phyloP scores from a whole-genome alignment of 2,888 invertebrate species.

The Gonocerus acuteangulatus region DNA sequence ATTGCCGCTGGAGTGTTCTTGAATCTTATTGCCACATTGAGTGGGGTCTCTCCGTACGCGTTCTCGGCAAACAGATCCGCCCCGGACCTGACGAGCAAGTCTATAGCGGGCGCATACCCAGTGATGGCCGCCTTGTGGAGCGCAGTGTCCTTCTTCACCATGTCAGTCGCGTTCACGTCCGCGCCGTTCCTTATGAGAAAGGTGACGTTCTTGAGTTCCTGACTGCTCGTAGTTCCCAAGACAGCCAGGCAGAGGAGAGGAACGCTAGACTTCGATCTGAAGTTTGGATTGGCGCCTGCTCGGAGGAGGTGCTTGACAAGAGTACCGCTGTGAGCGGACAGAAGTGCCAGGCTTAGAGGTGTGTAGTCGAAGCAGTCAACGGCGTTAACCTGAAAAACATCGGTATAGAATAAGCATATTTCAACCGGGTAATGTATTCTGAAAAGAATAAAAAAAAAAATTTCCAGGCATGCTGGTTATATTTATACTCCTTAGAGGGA shows the following conservation, averaged over 20 bases:
- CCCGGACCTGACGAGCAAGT: conserved; percentile 17
- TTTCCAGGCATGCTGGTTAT: too few relatives aligned
- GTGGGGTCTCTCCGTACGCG: conserved; percentile 27
- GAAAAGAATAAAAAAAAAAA: too few relatives aligned
- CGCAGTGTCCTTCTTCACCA: conserved; percentile 28
- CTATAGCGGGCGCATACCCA: conserved; percentile 10
- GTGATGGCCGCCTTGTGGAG: conserved; percentile 29
- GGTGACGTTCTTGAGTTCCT: conserved; percentile 14
- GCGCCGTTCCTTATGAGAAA: conserved; percentile 27
- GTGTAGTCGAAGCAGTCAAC: conserved; percentile 31
- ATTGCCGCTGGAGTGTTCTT: conserved; percentile 7
- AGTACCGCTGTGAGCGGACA: neutral
- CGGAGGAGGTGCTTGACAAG: conserved; percentile 18
- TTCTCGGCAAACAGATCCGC: conserved; percentile 21
- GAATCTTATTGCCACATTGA: conserved; percentile 20
- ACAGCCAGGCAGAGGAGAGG: conserved; percentile 25
- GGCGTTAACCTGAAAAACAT: conserved; percentile 22
- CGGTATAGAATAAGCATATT: too few relatives aligned
- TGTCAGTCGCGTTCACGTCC: conserved; percentile 20
- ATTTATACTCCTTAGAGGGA: too few relatives aligned
- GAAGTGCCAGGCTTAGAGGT: conserved; percentile 22
- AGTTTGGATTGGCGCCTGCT: conserved; percentile 27
- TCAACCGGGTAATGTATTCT: too few relatives aligned
- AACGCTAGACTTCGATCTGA: conserved; percentile 19
- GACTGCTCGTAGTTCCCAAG: conserved; percentile 2